These are phyloP conservation scores for Ictalurus punctatus DNA, from an alignment of 2,113 vertebrate genomes.

Conservation along the genomic window DNA sequence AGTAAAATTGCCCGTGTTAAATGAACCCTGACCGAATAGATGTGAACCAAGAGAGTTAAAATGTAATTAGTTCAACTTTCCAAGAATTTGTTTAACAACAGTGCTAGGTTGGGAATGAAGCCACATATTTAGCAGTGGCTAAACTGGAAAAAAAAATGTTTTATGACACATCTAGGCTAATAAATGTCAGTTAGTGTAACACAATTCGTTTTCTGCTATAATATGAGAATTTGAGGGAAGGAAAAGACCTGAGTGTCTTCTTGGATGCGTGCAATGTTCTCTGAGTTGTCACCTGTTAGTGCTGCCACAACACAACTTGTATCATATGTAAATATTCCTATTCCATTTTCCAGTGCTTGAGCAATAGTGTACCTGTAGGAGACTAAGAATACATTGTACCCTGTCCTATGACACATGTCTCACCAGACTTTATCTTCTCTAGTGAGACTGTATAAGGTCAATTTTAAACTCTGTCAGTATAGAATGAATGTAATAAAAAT, in stretches of 20 bases:
- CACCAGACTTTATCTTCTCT: constrained; percentile 21
- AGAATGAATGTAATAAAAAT: not conserved
- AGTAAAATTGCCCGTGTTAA: not conserved
- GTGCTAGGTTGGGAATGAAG: not conserved
- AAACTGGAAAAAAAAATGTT: not conserved
- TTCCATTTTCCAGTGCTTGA: constrained; percentile 39
- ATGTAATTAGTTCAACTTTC: not conserved
- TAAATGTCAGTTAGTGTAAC: constrained; percentile 13
- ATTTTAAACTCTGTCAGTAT: not conserved
- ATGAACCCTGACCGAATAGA: constrained; percentile 1
- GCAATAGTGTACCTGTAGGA: constrained; percentile 4
- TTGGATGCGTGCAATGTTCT: constrained; percentile 41
- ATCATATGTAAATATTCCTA: constrained; percentile 58
- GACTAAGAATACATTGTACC: constrained; percentile 33
- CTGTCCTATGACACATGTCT: constrained; percentile 25
- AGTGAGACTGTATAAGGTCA: constrained; percentile 1
- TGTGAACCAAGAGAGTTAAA: not conserved
- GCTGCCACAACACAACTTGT: constrained; percentile 60
- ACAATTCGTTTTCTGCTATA: not conserved
- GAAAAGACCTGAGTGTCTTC: constrained; percentile 21
- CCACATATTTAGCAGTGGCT: not conserved
- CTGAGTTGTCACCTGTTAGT: constrained; percentile 36
- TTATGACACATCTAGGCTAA: not conserved
- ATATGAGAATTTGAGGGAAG: constrained; percentile 1
- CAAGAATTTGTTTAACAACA: not conserved